Conservation (phyloP, 2,113 vertebrate species). For the Corydoras maculifer region DNA sequence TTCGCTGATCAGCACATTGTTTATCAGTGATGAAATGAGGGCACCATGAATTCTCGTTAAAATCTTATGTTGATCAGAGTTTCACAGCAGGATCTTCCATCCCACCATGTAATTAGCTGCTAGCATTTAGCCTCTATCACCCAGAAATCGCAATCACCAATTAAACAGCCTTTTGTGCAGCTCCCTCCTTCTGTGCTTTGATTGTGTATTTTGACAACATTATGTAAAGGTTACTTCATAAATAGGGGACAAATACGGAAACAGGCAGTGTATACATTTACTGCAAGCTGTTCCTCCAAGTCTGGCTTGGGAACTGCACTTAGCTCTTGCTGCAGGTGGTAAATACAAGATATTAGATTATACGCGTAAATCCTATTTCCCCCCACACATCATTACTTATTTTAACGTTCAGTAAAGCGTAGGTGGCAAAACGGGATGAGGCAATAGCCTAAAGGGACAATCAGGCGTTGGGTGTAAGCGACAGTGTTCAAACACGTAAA, state of each 20-base stretch:
- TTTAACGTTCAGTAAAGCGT: slow-evolving; percentile 25
- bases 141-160: slow-evolving; percentile 42
- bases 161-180: slow-evolving; percentile 36
- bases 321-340: slow-evolving; percentile 30
- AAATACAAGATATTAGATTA: slow-evolving; percentile 36
- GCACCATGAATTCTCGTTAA: slow-evolving; percentile 17
- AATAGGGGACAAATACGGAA: neutral
- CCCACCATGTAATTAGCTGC: slow-evolving; percentile 33
- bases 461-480: slow-evolving; percentile 20
- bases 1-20: slow-evolving; percentile 30
- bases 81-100: slow-evolving; percentile 24
- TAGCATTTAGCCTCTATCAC: slow-evolving; percentile 38
- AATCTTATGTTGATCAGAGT: slow-evolving; percentile 26
- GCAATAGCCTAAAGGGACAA: slow-evolving; percentile 18
- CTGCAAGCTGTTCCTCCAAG: slow-evolving; percentile 8
- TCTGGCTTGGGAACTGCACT: slow-evolving; percentile 19
- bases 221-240: slow-evolving; percentile 28
- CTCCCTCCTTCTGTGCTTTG: slow-evolving; percentile 38
- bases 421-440: slow-evolving; percentile 16
- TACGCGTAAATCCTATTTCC: slow-evolving; percentile 29
- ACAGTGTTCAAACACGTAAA: slow-evolving; percentile 30
- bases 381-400: slow-evolving; percentile 17
- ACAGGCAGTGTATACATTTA: slow-evolving; percentile 5
- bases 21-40: slow-evolving; percentile 23
- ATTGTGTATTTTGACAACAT: slow-evolving; percentile 28